phyloP scores from a whole-genome alignment of 2,113 vertebrate genomes.

The Cyrtonyx montezumae region DNA sequence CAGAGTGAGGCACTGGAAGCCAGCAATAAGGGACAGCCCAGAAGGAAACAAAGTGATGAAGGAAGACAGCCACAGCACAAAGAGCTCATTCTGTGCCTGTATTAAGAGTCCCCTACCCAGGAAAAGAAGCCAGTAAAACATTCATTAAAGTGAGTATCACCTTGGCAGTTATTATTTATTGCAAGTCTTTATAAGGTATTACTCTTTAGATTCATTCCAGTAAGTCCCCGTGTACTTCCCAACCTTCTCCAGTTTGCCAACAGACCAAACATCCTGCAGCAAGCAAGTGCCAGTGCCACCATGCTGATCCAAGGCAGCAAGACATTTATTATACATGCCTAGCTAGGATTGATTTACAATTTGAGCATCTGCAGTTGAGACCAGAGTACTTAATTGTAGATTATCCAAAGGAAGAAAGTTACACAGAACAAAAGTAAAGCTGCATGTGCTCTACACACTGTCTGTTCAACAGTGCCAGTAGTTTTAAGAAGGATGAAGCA shows the following conservation, averaged over 20 bases:
- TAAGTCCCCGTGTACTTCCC: neutral
- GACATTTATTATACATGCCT: neutral
- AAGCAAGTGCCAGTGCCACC: neutral
- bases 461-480: neutral
- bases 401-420: neutral
- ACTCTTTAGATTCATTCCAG: neutral
- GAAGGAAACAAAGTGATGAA: constrained; percentile 30
- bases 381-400: neutral
- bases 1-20: constrained; percentile 10
- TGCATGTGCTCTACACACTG: neutral
- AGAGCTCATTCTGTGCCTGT: constrained; percentile 13
- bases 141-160: constrained; percentile 64
- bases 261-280: neutral
- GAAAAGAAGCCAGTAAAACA: constrained; percentile 53
- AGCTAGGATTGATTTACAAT: neutral
- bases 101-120: constrained; percentile 14
- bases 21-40: neutral
- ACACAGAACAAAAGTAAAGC: neutral
- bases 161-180: constrained; percentile 37
- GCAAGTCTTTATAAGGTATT: constrained; percentile 19
- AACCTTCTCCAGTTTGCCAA: neutral
- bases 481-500: neutral
- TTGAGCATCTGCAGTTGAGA: neutral
- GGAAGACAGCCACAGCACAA: neutral
- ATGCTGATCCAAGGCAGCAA: neutral